phyloP scores from a whole-genome alignment of 2,888 invertebrate genomes.

The Luperina testacea region DNA sequence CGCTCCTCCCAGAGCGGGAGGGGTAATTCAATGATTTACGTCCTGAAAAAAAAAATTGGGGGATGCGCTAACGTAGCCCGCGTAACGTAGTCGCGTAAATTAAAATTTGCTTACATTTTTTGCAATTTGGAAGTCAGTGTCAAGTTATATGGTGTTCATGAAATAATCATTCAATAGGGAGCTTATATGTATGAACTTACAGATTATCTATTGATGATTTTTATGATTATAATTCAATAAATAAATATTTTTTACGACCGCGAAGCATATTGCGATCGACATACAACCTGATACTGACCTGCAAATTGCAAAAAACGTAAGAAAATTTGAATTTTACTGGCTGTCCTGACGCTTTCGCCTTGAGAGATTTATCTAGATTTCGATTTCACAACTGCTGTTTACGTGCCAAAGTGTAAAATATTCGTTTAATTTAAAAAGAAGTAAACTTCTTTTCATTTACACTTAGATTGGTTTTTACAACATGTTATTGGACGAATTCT shows the following conservation, averaged over 20 bases:
- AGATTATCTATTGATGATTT: too few species aligned
- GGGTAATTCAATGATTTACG: too few species aligned
- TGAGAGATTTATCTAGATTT: background rate
- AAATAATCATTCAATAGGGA: too few species aligned
- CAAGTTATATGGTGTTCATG: too few species aligned
- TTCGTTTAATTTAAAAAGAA: background rate
- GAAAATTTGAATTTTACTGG: background rate
- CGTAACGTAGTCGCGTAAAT: too few species aligned
- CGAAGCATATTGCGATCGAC: background rate
- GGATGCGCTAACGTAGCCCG: too few species aligned
- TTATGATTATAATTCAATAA: too few species aligned
- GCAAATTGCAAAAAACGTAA: background rate
- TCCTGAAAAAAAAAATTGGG: too few species aligned
- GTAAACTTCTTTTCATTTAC: background rate
- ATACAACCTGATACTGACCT: background rate
- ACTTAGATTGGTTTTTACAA: background rate
- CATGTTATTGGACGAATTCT: slow-evolving; percentile 5
- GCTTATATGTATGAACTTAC: too few species aligned
- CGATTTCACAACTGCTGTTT: background rate
- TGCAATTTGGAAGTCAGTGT: too few species aligned
- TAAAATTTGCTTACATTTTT: too few species aligned
- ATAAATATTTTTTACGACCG: background rate
- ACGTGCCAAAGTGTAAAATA: background rate
- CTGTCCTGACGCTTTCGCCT: background rate
- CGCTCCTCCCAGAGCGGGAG: too few species aligned